Evolutionary conservation across 2,888 invertebrate genomes (phyloP).

Genomic region (Stenichneumon culpator): DNA sequence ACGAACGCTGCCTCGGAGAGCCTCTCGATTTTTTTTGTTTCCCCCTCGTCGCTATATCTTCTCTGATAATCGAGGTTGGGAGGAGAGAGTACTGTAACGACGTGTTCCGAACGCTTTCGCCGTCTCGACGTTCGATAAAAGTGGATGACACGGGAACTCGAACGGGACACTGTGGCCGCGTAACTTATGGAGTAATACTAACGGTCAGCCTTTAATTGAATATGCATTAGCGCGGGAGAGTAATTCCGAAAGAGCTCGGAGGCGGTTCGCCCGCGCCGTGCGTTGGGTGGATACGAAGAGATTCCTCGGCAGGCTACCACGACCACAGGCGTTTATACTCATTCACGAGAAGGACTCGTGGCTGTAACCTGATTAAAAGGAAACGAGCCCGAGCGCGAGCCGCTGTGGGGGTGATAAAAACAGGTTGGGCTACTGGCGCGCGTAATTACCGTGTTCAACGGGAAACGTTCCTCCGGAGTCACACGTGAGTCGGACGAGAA

Average conservation of each 20-base stretch:
- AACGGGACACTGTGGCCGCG: slow-evolving; percentile 33
- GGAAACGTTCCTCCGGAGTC: slow-evolving; percentile 59
- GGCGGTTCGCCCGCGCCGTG: slow-evolving; percentile 15
- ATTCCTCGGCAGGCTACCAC: slow-evolving; percentile 46
- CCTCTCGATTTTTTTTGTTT: slow-evolving; percentile 27
- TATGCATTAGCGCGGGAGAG: slow-evolving; percentile 69
- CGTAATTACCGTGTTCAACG: slow-evolving; percentile 73
- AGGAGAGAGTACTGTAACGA: slow-evolving; percentile 23
- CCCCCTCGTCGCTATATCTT: slow-evolving; percentile 17
- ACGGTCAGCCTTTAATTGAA: slow-evolving; percentile 70
- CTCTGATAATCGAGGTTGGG: slow-evolving; percentile 21
- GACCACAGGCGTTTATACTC: slow-evolving; percentile 49
- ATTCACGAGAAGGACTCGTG: slow-evolving; percentile 64
- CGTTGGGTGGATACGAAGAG: slow-evolving; percentile 30
- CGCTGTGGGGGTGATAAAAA: slow-evolving; percentile 72
- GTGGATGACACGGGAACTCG: slow-evolving; percentile 15
- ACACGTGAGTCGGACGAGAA: slow-evolving; percentile 55
- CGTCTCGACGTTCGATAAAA: slow-evolving; percentile 6
- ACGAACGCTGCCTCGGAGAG: slow-evolving; percentile 49
- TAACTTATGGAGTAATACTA: slow-evolving; percentile 66
- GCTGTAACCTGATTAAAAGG: slow-evolving; percentile 74
- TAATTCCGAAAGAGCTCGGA: slow-evolving; percentile 62
- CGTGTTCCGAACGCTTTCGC: slow-evolving; percentile 11
- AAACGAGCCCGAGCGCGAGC: slow-evolving; percentile 55
- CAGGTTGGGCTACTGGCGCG: slow-evolving; percentile 72